A percentile compares a stretch with the other conserved stretches of the same genome.
phyloP scores from a whole-genome alignment of 2,888 invertebrate genomes.

The Tipula helvola region DNA sequence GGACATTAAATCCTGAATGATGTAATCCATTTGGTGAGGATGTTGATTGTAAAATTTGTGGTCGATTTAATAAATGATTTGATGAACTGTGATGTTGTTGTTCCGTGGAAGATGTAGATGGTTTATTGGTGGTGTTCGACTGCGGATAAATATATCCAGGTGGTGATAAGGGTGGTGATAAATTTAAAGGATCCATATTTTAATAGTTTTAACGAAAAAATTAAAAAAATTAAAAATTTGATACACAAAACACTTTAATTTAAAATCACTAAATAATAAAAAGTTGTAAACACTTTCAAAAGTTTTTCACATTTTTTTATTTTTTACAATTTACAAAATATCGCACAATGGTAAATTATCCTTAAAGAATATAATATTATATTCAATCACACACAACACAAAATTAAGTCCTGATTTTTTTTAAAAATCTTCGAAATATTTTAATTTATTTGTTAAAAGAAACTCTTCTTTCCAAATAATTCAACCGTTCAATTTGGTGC shows the following conservation, averaged over 20 bases:
- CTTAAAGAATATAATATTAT: not conserved
- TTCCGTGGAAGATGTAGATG: conserved; percentile 28
- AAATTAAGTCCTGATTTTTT: not conserved
- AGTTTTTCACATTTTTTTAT: not conserved
- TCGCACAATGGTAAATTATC: not conserved
- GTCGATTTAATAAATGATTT: conserved; percentile 10
- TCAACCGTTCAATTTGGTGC: conserved; percentile 34
- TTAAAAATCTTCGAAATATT: not conserved
- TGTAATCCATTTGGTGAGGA: conserved; percentile 31
- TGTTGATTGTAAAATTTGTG: conserved; percentile 22
- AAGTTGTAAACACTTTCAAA: not conserved
- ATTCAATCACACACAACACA: not conserved
- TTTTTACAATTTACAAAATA: not conserved
- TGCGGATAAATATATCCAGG: conserved; percentile 5
- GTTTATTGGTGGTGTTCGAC: conserved; percentile 27
- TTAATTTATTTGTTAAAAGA: not conserved
- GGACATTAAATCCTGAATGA: conserved; percentile 34
- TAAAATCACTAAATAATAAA: not conserved
- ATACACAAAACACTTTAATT: not conserved
- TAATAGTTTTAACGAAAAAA: not conserved
- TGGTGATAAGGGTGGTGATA: not conserved
- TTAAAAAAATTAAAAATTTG: not conserved
- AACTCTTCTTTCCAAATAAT: not conserved
- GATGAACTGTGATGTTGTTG: conserved; percentile 23
- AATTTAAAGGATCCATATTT: conserved; percentile 6